phyloP scores from a whole-genome alignment of 2,888 invertebrate species.

The Macrosoma leucophasiata region DNA sequence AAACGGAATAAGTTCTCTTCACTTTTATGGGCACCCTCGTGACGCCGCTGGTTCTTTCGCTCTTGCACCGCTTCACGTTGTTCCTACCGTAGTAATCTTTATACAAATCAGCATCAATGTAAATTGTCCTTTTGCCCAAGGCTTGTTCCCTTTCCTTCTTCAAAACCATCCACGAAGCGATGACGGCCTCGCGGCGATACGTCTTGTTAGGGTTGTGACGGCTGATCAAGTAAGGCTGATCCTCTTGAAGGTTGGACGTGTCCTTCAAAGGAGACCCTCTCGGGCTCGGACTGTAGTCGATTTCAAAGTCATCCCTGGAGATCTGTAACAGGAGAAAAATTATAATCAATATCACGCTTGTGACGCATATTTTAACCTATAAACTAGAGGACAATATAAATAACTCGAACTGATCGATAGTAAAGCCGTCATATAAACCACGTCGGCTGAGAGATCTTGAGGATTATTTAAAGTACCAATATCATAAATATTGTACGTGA shows the following conservation, averaged over 20 bases:
- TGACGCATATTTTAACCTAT: conserved; percentile 7
- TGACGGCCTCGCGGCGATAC: conserved; percentile 67
- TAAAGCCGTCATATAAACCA: conserved; percentile 27
- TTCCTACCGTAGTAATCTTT: conserved; percentile 67
- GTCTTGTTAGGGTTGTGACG: conserved; percentile 71
- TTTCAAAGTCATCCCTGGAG: conserved; percentile 66
- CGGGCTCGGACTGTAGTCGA: conserved; percentile 60
- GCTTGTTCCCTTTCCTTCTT: conserved; percentile 69
- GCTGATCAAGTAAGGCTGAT: conserved; percentile 59
- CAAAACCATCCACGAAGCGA: conserved; percentile 69
- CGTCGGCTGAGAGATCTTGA: conserved; percentile 33
- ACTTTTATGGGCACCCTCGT: conserved; percentile 56
- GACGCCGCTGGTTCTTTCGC: conserved; percentile 51
- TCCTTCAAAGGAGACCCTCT: conserved; percentile 66
- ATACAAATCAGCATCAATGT: conserved; percentile 60
- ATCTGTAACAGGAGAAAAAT: conserved; percentile 55
- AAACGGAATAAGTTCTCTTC: conserved; percentile 64
- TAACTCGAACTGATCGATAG: conserved; percentile 9
- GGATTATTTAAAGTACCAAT: conserved; percentile 49
- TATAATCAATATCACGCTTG: conserved; percentile 3
- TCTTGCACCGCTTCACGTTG: conserved; percentile 65
- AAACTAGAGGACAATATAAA: conserved; percentile 7
- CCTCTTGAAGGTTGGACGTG: conserved; percentile 64
- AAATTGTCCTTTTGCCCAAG: conserved; percentile 60
- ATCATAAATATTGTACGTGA: conserved; percentile 45